Conservation (phyloP, 2,113 vertebrate species). For the Tetrao urogallus region DNA sequence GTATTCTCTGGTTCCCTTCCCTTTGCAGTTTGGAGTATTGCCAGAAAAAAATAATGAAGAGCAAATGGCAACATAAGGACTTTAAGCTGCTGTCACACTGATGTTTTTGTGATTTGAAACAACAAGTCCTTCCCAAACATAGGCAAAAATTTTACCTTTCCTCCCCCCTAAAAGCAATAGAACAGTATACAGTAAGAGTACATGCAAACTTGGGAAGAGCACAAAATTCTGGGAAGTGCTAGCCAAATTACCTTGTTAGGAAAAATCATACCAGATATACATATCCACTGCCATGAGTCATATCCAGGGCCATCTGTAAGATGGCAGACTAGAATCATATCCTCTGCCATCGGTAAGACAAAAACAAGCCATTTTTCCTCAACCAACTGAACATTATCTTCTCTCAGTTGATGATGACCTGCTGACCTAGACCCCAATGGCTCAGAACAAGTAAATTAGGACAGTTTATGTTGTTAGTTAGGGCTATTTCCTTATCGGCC, state of each 20-base stretch:
- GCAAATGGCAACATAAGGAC: not conserved
- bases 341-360: conserved; percentile 28
- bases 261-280: conserved; percentile 29
- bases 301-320: conserved; percentile 48
- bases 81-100: not conserved
- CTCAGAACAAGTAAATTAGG: conserved; percentile 10
- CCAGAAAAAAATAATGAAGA: not conserved
- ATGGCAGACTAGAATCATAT: conserved; percentile 8
- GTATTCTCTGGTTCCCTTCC: not conserved
- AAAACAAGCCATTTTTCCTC: conserved; percentile 64
- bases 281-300: conserved; percentile 18
- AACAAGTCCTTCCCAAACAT: not conserved
- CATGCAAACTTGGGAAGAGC: not conserved
- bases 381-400: conserved; percentile 59
- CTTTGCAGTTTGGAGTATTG: not conserved
- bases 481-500: not conserved
- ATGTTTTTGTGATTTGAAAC: not conserved
- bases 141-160: not conserved
- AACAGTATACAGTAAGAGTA: not conserved
- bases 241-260: conserved; percentile 16
- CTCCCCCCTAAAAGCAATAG: not conserved
- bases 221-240: not conserved
- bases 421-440: conserved; percentile 40
- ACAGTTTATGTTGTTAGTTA: not conserved
- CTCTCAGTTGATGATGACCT: conserved; percentile 46